These are phyloP conservation scores for Otis tarda DNA, from an alignment of 2,113 vertebrate genomes.

Conservation along the genomic window DNA sequence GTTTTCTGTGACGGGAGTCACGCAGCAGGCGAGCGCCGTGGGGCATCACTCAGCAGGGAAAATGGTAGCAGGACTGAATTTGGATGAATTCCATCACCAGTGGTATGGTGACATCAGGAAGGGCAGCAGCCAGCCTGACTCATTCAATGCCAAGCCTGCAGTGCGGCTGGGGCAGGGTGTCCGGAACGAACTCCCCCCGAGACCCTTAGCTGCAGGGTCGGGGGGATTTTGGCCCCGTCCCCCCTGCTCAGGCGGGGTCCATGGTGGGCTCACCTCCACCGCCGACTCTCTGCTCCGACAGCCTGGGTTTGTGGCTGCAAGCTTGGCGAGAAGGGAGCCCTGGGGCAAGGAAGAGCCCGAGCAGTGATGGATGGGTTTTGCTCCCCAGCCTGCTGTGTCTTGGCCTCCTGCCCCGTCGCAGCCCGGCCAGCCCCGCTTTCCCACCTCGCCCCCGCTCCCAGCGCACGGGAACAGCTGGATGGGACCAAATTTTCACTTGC, in stretches of 20 bases:
- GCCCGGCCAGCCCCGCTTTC: background rate
- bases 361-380: background rate
- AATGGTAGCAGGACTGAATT: background rate
- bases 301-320: background rate
- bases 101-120: fast-evolving
- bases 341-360: background rate
- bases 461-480: conserved; percentile 28
- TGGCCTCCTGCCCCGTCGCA: background rate
- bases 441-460: background rate
- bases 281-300: background rate
- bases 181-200: fast-evolving
- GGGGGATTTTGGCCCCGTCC: background rate
- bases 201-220: background rate
- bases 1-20: background rate
- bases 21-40: background rate
- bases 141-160: background rate
- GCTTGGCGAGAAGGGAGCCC: background rate
- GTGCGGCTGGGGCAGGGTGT: background rate
- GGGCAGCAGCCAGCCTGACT: background rate
- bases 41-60: background rate
- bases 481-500: conserved; percentile 29
- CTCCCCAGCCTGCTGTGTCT: background rate
- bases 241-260: too few species aligned
- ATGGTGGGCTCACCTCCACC: background rate
- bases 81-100: background rate